These are phyloP conservation scores for Falco punctatus DNA, from an alignment of 2,113 vertebrate species.

Conservation along the genomic window DNA sequence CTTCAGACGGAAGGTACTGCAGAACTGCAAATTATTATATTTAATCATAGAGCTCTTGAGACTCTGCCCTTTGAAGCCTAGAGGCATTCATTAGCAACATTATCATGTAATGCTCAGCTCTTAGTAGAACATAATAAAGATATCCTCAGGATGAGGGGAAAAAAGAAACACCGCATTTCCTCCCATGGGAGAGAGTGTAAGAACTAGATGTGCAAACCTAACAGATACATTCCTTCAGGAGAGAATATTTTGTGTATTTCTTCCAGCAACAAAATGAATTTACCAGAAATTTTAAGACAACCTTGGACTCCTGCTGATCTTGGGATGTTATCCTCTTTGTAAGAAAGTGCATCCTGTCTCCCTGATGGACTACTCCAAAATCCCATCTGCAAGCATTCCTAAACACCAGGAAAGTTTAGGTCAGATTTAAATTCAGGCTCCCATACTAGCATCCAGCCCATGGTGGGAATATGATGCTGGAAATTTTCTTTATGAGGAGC, in stretches of 20 bases:
- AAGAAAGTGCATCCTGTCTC: not conserved
- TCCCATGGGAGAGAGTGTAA: not conserved
- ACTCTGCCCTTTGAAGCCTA: conserved; percentile 47
- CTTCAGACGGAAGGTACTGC: conserved; percentile 3
- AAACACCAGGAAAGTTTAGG: not conserved
- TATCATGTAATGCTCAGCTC: not conserved
- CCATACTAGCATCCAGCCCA: not conserved
- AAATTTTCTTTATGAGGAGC: not conserved
- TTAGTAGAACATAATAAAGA: conserved; percentile 52
- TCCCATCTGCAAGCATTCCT: not conserved
- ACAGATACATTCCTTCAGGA: not conserved
- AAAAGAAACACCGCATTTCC: not conserved
- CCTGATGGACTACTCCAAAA: not conserved
- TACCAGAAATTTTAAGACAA: not conserved
- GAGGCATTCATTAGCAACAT: conserved; percentile 46
- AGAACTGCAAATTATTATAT: conserved; percentile 35
- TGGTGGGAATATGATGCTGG: not conserved
- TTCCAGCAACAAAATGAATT: not conserved
- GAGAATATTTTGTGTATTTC: not conserved
- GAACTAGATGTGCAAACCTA: not conserved
- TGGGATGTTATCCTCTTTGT: not conserved
- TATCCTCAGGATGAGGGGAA: conserved; percentile 16
- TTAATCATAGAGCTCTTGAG: conserved; percentile 53
- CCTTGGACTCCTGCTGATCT: not conserved
- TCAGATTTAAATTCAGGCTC: not conserved